A percentile compares a stretch with the other conserved stretches of the same genome.
These are phyloP conservation scores for Egretta garzetta DNA, from an alignment of 2,113 vertebrate species.

Conservation along the genomic window DNA sequence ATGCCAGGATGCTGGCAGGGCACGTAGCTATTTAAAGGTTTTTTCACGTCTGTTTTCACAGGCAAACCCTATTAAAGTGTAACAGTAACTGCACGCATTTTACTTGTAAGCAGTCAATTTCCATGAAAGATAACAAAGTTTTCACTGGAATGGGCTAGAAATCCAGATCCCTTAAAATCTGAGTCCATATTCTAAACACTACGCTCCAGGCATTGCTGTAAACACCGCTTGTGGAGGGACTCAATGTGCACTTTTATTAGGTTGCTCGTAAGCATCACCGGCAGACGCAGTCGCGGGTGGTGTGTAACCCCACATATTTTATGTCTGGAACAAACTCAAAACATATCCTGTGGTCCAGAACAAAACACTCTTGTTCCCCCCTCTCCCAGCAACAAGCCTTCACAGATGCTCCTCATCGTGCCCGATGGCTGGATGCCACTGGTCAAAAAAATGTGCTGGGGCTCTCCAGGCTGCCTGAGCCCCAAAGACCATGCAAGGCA, in stretches of 20 bases:
- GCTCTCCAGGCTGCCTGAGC: neutral
- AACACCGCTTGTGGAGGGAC: neutral
- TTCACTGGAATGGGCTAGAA: neutral
- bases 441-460: fast-evolving
- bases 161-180: neutral
- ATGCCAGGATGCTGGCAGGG: neutral
- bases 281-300: neutral
- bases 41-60: constrained; percentile 23
- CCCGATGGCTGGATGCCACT: neutral
- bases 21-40: neutral
- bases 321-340: neutral
- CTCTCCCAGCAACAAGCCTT: neutral
- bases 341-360: neutral
- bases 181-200: neutral
- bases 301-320: neutral
- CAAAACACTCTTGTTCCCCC: neutral
- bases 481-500: neutral
- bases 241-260: neutral
- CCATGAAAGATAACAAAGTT: neutral
- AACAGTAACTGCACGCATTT: neutral
- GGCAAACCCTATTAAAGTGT: neutral
- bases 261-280: neutral
- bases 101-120: neutral
- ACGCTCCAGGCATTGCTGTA: neutral
- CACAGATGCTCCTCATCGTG: neutral